Percentiles rank a stretch among this genome's conserved stretches.
These are phyloP conservation scores for Gadopsis bispinosus DNA, from an alignment of 2,797 vertebrate species.

Conservation along the genomic window DNA sequence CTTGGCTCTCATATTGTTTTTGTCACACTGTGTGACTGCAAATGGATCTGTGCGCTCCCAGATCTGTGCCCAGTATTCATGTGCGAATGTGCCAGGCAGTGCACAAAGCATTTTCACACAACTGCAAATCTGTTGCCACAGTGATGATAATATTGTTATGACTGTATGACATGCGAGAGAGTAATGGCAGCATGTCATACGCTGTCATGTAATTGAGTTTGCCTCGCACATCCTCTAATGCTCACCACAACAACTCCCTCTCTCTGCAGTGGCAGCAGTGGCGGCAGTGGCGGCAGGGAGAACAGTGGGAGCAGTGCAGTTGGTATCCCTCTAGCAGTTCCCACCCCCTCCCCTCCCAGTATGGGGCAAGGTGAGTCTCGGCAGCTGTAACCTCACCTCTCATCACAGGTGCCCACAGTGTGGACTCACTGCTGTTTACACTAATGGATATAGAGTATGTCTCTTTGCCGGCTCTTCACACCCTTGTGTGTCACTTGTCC, in stretches of 20 bases:
- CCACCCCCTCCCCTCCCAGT: slow-evolving; percentile 97
- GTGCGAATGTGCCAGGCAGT: slow-evolving; percentile 4
- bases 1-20: slow-evolving; percentile 11
- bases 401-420: slow-evolving; percentile 10
- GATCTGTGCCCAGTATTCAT: background rate
- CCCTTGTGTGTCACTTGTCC: background rate
- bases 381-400: slow-evolving; percentile 5
- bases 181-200: slow-evolving; percentile 58
- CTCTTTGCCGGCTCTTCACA: background rate
- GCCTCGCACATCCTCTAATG: slow-evolving; percentile 35
- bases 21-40: slow-evolving; percentile 19
- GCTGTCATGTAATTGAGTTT: slow-evolving; percentile 45
- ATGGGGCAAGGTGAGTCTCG: slow-evolving; percentile 89
- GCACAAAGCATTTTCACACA: background rate
- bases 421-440: background rate
- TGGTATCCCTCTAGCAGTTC: slow-evolving; percentile 96
- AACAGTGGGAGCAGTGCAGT: slow-evolving; percentile 92
- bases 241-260: slow-evolving; percentile 11
- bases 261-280: slow-evolving; percentile 91
- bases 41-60: slow-evolving; percentile 8
- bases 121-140: slow-evolving; percentile 40
- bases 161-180: slow-evolving; percentile 35
- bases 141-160: slow-evolving; percentile 28
- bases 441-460: background rate
- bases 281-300: slow-evolving; percentile 96